Base-by-base conservation (phyloP, 2,797 vertebrate species). In the Echeneis naucrates region DNA sequence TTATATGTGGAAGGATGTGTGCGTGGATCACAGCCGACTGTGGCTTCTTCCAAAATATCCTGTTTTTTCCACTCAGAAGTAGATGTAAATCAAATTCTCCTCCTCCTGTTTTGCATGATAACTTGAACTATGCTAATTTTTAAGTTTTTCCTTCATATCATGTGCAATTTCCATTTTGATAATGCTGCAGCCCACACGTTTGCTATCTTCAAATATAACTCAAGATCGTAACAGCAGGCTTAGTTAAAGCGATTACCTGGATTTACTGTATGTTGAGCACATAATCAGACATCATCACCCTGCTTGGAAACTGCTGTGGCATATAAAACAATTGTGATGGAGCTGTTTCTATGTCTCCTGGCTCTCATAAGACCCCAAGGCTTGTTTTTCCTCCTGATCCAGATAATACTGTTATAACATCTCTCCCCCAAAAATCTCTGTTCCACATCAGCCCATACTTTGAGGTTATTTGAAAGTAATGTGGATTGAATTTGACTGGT, bases 401-500 rank as follows among this genome's bases (percentile, higher is more conserved):
- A 32, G 71, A 68, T 60, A 64, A 71, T 70, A 67, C 47, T 48
- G 50, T 69, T 81, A 81, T 81, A 84, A 77, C 17, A 7, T 47
- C 47, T 10, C 16, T 78, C 75, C 79, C 78, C 61, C 66, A 48
- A 52, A 62, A 75, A 42, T 45, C 57, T 9, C 0, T 26, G 68
- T 58, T 66, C 9, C 4, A 30, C 44, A 75, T 67, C 58, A 61
- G 40, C 52, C 40, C 59, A 61, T n/a, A 21, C 67, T 65, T 57
- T 54, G 55, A 72, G 73, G 60, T 70, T 80, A 78, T 85, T 84
- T 77, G 47, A 63, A 63, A 58, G 70, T 51, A 73, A 79, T 55
- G 21, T 3, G 59, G 50, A 69, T 55, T 75, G 59, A 79, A 62
- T 76, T 55, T 61, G 67, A 23, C 27, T 33, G 4, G 0, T 48